Evolutionary conservation across 2,797 vertebrate species (phyloP).

Genomic region (Melanotaenia parkinsoni): DNA sequence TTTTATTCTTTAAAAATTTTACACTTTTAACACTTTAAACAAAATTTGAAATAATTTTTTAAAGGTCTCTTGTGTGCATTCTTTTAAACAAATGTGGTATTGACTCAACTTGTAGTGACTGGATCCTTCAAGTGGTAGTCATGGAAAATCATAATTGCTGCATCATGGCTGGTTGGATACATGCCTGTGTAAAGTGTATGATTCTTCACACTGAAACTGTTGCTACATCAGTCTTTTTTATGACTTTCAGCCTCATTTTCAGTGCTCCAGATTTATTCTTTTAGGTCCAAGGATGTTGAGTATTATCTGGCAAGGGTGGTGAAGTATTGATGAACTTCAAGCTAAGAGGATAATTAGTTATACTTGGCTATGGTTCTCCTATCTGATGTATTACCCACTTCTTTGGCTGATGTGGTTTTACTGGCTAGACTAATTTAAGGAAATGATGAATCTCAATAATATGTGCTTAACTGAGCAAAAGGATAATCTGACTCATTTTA

Average conservation of each 20-base stretch:
- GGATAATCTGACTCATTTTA: no score
- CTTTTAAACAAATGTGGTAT: constrained; percentile 22
- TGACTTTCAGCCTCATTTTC: constrained; percentile 10
- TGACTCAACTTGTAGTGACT: constrained; percentile 29
- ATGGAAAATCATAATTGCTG: constrained; percentile 67
- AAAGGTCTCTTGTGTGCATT: not conserved
- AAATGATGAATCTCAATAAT: no score
- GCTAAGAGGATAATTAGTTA: no score
- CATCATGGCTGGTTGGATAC: constrained; percentile 59
- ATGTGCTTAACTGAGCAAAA: no score
- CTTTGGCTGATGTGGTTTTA: no score
- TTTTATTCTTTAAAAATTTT: constrained; percentile 16
- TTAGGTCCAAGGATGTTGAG: not conserved
- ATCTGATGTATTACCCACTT: no score
- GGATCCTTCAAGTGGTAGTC: constrained; percentile 54
- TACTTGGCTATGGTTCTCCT: no score
- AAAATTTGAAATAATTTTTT: not conserved
- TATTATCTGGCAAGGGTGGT: not conserved
- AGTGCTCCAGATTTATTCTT: not conserved
- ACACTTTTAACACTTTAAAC: no score
- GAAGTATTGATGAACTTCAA: not conserved
- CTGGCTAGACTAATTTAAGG: no score
- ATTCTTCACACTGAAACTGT: constrained; percentile 12
- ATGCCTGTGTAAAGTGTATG: constrained; percentile 3
- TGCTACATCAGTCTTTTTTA: constrained; percentile 6